Percentiles rank a stretch among this genome's conserved stretches.
phyloP scores from a whole-genome alignment of 1,140 invertebrate species.

The Cardiocondyla obscurior region DNA sequence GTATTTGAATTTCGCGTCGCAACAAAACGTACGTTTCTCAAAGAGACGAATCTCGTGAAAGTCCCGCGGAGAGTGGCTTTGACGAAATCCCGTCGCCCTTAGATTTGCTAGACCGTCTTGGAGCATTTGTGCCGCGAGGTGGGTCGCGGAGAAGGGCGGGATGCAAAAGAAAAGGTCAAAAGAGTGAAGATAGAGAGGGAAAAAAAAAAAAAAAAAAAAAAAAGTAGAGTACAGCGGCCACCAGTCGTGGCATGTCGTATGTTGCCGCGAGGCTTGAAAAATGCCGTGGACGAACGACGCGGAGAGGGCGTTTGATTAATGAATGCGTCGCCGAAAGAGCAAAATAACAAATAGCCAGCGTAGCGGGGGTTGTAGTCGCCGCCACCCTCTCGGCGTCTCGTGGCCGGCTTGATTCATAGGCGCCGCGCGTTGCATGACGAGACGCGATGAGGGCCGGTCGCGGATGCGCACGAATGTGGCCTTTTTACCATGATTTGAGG shows the following conservation, averaged over 20 bases:
- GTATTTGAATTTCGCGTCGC: background rate
- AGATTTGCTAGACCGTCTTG: background rate
- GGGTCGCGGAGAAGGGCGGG: background rate
- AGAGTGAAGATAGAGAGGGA: background rate
- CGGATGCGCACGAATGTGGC: constrained; percentile 33
- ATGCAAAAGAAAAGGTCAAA: constrained; percentile 13
- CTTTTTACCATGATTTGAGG: constrained; percentile 66
- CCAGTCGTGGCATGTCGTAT: constrained; percentile 62
- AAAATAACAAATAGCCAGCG: constrained; percentile 80
- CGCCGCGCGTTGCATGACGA: constrained; percentile 70
- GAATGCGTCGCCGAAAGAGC: constrained; percentile 78
- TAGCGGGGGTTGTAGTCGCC: constrained; percentile 57
- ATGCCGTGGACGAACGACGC: constrained; percentile 72
- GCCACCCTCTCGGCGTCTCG: constrained; percentile 10
- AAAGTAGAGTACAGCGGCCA: constrained; percentile 49
- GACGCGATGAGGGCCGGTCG: constrained; percentile 57
- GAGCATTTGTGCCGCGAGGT: background rate
- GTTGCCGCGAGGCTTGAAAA: constrained; percentile 74
- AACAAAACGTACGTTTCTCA: constrained; percentile 10
- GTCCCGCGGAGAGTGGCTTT: background rate
- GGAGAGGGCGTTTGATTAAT: constrained; percentile 80
- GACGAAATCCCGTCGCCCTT: background rate
- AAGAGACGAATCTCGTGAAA: constrained; percentile 16
- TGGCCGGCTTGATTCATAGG: constrained; percentile 71
- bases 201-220: constrained; percentile 27